Evolutionary conservation across 2,888 invertebrate genomes (phyloP).

Genomic region (Drosophila macrospina): DNA sequence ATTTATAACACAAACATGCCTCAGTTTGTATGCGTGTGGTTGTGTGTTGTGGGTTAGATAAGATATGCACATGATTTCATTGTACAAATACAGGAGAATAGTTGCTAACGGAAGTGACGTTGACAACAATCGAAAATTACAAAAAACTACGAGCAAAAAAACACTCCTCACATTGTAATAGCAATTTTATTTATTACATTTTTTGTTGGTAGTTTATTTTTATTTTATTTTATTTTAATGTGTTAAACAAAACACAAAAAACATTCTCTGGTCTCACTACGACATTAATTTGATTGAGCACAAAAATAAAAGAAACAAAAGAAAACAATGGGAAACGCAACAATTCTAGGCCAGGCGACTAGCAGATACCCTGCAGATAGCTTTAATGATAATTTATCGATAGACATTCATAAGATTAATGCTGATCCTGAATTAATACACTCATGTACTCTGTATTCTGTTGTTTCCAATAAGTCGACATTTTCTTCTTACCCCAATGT

Average conservation of each 20-base stretch:
- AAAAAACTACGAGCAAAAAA: slow-evolving; percentile 2
- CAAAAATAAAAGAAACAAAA: background rate
- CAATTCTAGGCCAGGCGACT: background rate
- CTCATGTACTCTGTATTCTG: no score
- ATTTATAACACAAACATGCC: slow-evolving; percentile 54
- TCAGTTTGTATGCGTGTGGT: slow-evolving; percentile 4
- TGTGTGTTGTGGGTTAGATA: slow-evolving; percentile 54
- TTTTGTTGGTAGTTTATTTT: slow-evolving; percentile 10
- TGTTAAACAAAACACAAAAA: slow-evolving; percentile 17
- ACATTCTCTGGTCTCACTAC: slow-evolving; percentile 22
- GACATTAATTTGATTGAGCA: slow-evolving; percentile 24
- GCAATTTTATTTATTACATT: slow-evolving; percentile 52
- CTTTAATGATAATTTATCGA: background rate
- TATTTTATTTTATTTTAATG: slow-evolving; percentile 20
- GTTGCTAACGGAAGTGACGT: slow-evolving; percentile 68
- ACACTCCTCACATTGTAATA: slow-evolving; percentile 15
- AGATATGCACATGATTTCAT: slow-evolving; percentile 76
- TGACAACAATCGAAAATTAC: slow-evolving; percentile 51
- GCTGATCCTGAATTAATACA: no score
- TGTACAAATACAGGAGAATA: slow-evolving; percentile 51
- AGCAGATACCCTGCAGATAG: background rate
- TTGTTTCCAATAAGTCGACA: background rate
- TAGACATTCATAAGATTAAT: no score
- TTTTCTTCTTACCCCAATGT: background rate
- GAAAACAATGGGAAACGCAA: background rate